Base-by-base conservation (phyloP, 2,113 vertebrate species). In the Cyprinodon tularosa region DNA sequence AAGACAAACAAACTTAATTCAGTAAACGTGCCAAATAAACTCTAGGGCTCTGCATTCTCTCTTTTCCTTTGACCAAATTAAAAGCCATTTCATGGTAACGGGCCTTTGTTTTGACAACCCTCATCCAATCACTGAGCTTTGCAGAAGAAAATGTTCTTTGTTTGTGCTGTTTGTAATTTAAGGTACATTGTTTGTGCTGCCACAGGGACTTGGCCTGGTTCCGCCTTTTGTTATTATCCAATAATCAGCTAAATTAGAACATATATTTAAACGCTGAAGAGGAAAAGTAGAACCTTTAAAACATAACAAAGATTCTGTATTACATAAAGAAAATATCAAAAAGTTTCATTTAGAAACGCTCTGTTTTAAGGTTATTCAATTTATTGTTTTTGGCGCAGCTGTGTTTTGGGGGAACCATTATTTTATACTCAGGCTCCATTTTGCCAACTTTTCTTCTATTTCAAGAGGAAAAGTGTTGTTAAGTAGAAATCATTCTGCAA, bases 1-100 rank as follows among this genome's bases (percentile, higher is more conserved):
- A 91, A 96, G 92, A 94, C 91, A 96, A 94, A 94, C 86, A 93
- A 76, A 88, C 48, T 59, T 83, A 92, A 86, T 86, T 86, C 68
- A 70, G 82, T 92, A 91, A 90, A 90, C 0, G 66, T 87, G 88
- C 76, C 86, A 88, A 89, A 88, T 78, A 88, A 86, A 82, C 85
- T 84, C 40, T 1, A 86, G 84, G 74, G 80, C 72, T 47, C 78
- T 48, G 78, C 12, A 36, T 64, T 82, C 71, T 38, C 36, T 65
- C 50, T 48, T 65, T 74, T 53, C 74, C 84, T 88, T 90, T 91
- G 84, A 90, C 72, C 85, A 68, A 86, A 91, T 94, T 88, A 88
- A 85, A 93, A 89, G 77, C 77, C 65, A 81, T 90, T 90, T 93
- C 85, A 87, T 91, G 84, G 90, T 85, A 88, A 88, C 76, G 5